These are phyloP conservation scores for Panagrolaimus sp. DNA, from an alignment of 1,140 invertebrate species.

Conservation along the genomic window DNA sequence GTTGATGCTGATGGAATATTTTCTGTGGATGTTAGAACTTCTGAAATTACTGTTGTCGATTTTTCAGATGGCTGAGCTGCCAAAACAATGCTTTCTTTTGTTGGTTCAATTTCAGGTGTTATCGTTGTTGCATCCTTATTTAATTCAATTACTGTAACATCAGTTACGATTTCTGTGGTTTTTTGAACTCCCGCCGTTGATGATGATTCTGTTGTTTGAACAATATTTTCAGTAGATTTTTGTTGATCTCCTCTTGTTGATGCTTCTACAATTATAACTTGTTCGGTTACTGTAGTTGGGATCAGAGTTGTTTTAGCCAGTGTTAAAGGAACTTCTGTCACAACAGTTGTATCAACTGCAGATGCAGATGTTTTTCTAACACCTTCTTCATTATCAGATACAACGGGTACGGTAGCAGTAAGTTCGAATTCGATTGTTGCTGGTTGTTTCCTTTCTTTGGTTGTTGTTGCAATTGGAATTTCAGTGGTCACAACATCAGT, in stretches of 20 bases:
- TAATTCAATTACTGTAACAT: not conserved
- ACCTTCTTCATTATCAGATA: not conserved
- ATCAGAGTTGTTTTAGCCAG: not conserved
- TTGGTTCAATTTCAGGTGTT: not conserved
- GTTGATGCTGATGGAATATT: not conserved
- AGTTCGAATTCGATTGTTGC: too few relatives aligned
- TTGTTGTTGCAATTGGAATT: too few relatives aligned
- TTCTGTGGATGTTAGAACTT: not conserved
- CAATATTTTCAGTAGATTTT: not conserved
- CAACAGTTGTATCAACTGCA: not conserved
- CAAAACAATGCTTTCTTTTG: too few relatives aligned
- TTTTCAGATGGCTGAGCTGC: not conserved
- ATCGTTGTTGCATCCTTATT: not conserved
- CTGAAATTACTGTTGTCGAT: not conserved
- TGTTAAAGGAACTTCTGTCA: too few relatives aligned
- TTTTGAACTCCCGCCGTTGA: not conserved
- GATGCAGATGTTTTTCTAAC: not conserved
- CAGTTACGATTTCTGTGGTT: not conserved
- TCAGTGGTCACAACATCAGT: too few relatives aligned
- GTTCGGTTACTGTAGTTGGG: not conserved
- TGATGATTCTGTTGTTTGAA: not conserved
- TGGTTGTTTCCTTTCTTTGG: too few relatives aligned
- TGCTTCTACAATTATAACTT: not conserved
- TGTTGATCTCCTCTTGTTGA: not conserved
- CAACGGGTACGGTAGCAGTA: too few relatives aligned